phyloP scores from a whole-genome alignment of 1,140 invertebrate species.

The Zaprionus tsacasi region DNA sequence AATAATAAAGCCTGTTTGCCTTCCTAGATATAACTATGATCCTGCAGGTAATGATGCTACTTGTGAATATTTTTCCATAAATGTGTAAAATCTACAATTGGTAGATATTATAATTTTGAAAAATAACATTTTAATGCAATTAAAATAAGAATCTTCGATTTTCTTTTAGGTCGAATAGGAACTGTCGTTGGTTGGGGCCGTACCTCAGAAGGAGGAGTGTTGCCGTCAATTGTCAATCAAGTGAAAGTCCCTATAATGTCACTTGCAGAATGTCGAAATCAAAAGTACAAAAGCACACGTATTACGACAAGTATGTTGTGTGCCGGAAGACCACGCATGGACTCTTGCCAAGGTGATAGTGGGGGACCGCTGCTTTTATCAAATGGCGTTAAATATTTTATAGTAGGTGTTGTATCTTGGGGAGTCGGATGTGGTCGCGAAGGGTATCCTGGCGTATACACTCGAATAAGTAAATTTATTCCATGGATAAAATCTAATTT shows the following conservation, averaged over 20 bases:
- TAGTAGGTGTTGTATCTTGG: conserved; percentile 90
- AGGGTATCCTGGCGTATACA: conserved; percentile 86
- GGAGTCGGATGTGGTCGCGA: conserved; percentile 88
- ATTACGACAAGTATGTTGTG: conserved; percentile 93
- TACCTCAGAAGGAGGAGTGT: conserved; percentile 90
- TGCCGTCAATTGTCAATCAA: conserved; percentile 92
- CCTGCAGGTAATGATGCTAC: conserved; percentile 87
- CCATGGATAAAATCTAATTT: conserved; percentile 84
- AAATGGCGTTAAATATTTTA: conserved; percentile 89
- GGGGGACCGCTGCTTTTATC: conserved; percentile 92
- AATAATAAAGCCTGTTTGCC: conserved; percentile 91
- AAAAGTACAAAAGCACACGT: conserved; percentile 91
- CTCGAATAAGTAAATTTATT: conserved; percentile 82
- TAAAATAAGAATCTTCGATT: not conserved
- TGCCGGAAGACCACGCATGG: conserved; percentile 90
- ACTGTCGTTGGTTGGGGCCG: conserved; percentile 93
- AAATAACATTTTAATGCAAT: not conserved
- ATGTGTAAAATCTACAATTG: not conserved
- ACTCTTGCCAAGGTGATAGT: conserved; percentile 94
- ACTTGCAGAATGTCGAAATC: conserved; percentile 90
- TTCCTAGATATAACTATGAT: conserved; percentile 88
- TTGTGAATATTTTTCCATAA: not conserved
- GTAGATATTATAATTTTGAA: not conserved
- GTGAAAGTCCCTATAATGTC: conserved; percentile 93
- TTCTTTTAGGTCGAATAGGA: conserved; percentile 85